Conservation (phyloP, 1,140 invertebrate genomes). For the Drosophila ananassae region DNA sequence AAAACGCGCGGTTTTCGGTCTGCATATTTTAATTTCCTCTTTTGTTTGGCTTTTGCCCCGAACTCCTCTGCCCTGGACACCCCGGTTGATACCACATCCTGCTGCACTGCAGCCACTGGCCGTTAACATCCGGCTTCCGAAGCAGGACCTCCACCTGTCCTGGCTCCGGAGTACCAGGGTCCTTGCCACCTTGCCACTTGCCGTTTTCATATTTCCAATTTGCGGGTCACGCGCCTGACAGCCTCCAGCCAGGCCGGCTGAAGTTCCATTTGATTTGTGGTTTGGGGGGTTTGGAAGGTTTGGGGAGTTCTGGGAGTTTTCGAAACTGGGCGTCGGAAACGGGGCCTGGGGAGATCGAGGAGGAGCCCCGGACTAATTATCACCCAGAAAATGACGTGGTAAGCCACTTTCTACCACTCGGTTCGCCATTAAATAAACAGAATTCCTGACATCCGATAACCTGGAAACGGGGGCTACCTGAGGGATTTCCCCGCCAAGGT, state of each 20-base stretch:
- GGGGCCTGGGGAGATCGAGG: background rate
- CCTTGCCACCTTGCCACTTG: constrained; percentile 24
- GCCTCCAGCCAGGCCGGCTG: constrained; percentile 6
- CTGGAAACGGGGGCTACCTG: background rate
- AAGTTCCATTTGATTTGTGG: constrained; percentile 32
- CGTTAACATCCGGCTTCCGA: constrained; percentile 73
- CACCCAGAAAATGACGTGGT: background rate
- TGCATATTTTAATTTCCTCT: constrained; percentile 82
- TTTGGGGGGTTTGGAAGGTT: too few species aligned
- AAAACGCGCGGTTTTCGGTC: constrained; percentile 78
- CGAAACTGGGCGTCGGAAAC: constrained; percentile 9
- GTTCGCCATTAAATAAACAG: background rate
- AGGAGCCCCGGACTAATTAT: background rate
- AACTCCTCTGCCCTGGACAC: background rate
- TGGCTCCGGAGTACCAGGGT: background rate
- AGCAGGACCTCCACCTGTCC: constrained; percentile 6
- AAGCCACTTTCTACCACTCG: too few species aligned
- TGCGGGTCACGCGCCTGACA: constrained; percentile 38
- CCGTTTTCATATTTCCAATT: constrained; percentile 68
- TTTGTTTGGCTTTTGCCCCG: constrained; percentile 51
- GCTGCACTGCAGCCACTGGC: constrained; percentile 52
- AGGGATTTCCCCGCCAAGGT: background rate
- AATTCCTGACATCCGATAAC: background rate
- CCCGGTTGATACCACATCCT: constrained; percentile 39
- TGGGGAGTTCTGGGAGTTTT: background rate